phyloP scores from a whole-genome alignment of 2,113 vertebrate genomes.

The Noturus placidus region DNA sequence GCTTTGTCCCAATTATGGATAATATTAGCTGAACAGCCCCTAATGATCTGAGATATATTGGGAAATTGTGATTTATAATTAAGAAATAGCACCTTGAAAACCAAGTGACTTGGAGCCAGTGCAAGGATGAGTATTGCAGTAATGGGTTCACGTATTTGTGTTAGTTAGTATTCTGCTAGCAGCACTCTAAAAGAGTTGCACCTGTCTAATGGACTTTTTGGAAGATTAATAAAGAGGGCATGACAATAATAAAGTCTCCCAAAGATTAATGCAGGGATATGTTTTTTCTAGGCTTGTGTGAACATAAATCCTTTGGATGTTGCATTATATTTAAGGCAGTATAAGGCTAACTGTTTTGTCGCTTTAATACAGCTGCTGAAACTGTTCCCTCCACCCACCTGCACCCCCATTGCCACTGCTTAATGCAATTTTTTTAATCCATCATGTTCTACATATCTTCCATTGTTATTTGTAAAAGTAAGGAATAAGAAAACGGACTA shows the following conservation, averaged over 20 bases:
- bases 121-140: background rate
- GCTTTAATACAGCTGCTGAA: background rate
- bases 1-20: background rate
- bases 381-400: background rate
- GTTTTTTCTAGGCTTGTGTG: background rate
- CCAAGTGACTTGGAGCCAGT: background rate
- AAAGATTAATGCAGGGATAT: background rate
- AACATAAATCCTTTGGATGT: background rate
- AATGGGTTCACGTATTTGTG: background rate
- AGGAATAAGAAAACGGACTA: background rate
- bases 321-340: background rate
- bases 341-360: background rate
- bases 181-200: background rate
- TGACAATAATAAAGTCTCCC: background rate
- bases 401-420: too few relatives aligned
- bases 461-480: background rate
- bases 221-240: background rate
- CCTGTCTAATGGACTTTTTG: background rate
- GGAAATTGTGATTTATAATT: background rate
- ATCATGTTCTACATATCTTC: background rate
- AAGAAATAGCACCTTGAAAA: background rate
- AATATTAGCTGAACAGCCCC: background rate
- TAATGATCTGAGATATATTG: background rate
- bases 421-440: background rate
- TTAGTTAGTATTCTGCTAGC: background rate